Evolutionary conservation across 2,113 vertebrate species (phyloP).

Genomic region (Sorex fumeus): DNA sequence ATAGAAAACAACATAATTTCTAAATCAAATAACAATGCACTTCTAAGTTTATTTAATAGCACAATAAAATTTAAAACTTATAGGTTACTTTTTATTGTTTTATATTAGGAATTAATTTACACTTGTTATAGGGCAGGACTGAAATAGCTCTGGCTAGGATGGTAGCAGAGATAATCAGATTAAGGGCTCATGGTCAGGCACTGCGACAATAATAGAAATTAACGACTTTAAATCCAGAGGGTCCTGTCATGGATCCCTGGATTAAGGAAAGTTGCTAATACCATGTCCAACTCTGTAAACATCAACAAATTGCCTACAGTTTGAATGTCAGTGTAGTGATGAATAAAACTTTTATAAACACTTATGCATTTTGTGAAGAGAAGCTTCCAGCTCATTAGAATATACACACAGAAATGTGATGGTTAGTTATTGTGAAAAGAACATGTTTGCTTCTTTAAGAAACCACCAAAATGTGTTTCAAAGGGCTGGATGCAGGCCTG

Average conservation of each 20-base stretch:
- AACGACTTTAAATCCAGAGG: conserved; percentile 79
- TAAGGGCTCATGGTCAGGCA: conserved; percentile 60
- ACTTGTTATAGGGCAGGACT: conserved; percentile 22
- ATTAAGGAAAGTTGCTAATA: conserved; percentile 70
- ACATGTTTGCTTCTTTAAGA: background rate
- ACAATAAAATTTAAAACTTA: conserved; percentile 43
- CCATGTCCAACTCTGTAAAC: background rate
- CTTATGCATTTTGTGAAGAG: background rate
- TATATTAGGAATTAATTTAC: conserved; percentile 59
- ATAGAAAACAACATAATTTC: background rate
- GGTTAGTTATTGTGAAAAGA: background rate
- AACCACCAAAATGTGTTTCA: background rate
- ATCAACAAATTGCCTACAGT: conserved; percentile 18
- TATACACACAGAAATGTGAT: background rate
- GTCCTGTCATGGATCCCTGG: conserved; percentile 61
- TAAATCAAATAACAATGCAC: conserved; percentile 3
- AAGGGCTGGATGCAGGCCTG: background rate
- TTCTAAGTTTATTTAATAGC: conserved; percentile 55
- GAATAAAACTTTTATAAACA: conserved; percentile 10
- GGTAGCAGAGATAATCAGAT: conserved; percentile 76
- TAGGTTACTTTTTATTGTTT: conserved; percentile 19
- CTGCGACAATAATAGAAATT: conserved; percentile 83
- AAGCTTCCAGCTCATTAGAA: background rate
- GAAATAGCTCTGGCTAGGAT: conserved; percentile 41
- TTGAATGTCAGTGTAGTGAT: background rate